Evolutionary conservation across 2,797 vertebrate genomes (phyloP), one percentile per base, ranked within the genome.

Genomic region (Sciurus vulgaris): DNA sequence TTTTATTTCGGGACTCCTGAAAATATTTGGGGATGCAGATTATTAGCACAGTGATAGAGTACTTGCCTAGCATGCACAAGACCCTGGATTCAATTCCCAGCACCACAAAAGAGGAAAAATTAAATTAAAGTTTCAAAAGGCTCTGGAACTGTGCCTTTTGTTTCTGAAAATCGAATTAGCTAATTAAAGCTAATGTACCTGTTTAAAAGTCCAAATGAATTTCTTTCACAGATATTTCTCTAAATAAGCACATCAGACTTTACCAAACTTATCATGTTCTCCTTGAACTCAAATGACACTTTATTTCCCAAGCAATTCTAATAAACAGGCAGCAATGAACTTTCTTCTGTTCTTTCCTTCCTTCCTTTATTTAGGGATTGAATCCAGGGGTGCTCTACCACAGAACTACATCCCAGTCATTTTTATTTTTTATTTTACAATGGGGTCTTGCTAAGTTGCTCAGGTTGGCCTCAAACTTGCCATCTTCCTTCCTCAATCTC

Each of bases 241-340:
- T 76, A 90, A 92, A 86, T 65, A 86, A 93, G 89, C 2, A 86
- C 28, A 86, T 86, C 20, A 76, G 44, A 47, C 54, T 86, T 88
- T 86, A 81, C 35, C 69, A 95, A 86, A 85, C 33, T 63, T 82
- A 85, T 76, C 30, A 77, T 72, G 24, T 86, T 89, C 35, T 90
- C 28, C 77, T 89, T 83, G n/a, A 94, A 90, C 49, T 89, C 77
- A 85, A 90, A 92, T 84, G 56, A 54, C 63, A 86, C 3, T 79
- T 22, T 73, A 72, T 86, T 86, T 95, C 70, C 72, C 56, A 83
- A 93, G 17, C 59, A 59, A 59, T 59, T 59, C 59, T 59, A 59
- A 59, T 26, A 59, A 59, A 59, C 59, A 59, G 59, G 59, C 24
- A 26, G 9, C 54, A 59, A 26, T 59, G 18, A 59, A 59, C 24